phyloP scores from a whole-genome alignment of 2,113 vertebrate species.

The Antechinus flavipes region DNA sequence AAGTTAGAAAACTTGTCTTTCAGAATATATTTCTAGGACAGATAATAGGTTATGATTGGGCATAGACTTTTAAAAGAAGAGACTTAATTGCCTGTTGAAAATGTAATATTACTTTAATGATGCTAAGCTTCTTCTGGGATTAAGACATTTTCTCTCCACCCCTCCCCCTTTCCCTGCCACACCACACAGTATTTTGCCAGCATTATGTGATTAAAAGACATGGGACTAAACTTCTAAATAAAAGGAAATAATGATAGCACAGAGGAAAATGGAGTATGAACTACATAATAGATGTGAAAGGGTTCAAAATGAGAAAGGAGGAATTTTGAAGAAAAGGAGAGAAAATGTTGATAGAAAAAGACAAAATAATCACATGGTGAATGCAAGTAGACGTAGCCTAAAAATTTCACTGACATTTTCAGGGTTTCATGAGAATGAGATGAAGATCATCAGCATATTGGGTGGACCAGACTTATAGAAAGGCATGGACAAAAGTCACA shows the following conservation, averaged over 20 bases:
- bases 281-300: neutral
- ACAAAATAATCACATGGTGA: neutral
- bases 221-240: neutral
- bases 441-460: neutral
- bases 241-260: neutral
- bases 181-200: neutral
- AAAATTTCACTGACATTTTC: neutral
- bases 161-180: neutral
- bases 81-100: neutral
- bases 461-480: neutral
- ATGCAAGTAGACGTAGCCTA: neutral
- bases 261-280: neutral
- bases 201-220: neutral
- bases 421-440: neutral
- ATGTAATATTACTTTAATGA: neutral
- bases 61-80: neutral
- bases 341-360: neutral
- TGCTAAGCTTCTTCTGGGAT: neutral
- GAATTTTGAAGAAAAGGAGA: neutral
- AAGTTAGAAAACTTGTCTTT: neutral
- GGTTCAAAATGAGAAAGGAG: neutral
- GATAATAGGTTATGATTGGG: neutral
- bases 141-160: neutral
- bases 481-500: neutral
- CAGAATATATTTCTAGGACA: neutral